Conservation (phyloP, 2,113 vertebrate species). For the Scopus umbretta region DNA sequence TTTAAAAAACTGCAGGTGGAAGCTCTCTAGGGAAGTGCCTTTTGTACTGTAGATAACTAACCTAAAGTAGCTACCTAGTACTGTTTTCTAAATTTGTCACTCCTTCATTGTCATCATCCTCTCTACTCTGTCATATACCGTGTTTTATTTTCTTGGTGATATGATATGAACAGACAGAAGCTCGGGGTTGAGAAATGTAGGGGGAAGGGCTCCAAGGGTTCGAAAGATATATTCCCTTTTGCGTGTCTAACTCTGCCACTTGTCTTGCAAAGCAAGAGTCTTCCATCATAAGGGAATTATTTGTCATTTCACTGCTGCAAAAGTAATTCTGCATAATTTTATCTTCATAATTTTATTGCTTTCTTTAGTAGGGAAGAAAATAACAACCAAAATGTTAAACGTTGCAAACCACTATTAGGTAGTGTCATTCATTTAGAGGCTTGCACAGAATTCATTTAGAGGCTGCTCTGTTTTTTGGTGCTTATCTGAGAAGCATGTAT, state of each 20-base stretch:
- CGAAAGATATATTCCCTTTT: neutral
- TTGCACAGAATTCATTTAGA: neutral
- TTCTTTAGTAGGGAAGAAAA: neutral
- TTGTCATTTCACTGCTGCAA: neutral
- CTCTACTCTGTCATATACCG: neutral
- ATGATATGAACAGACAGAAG: neutral
- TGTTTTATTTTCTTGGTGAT: neutral
- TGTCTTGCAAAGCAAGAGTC: neutral
- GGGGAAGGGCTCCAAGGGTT: neutral
- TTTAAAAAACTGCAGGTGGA: neutral
- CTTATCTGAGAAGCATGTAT: neutral
- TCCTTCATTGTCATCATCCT: neutral
- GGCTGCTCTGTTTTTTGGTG: neutral
- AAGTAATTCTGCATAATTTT: neutral
- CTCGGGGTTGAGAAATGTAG: neutral
- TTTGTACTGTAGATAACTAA: neutral
- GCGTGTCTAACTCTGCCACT: neutral
- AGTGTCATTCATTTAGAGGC: neutral
- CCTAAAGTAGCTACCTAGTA: neutral
- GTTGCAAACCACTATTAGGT: neutral
- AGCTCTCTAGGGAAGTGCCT: neutral
- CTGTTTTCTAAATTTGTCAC: neutral
- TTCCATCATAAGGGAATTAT: neutral
- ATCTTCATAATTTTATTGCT: neutral
- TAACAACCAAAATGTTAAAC: neutral